Base-by-base conservation (phyloP, 2,888 invertebrate species). In the Dynastes grantii region DNA sequence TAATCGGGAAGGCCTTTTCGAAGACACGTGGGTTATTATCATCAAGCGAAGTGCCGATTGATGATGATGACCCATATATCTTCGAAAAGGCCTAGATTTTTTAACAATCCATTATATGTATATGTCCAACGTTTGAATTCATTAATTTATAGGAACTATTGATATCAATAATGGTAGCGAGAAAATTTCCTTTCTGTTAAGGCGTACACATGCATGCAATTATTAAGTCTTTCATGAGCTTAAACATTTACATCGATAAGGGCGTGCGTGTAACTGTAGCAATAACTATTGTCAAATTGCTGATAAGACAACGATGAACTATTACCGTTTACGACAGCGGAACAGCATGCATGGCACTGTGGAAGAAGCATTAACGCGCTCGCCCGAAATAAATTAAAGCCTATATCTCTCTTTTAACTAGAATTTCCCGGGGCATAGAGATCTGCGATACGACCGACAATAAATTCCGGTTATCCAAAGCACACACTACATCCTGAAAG, bases 401-500 rank as follows among this genome's bases (percentile, higher is more conserved):
- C 58, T 73, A 73, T 73, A 73, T 73, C 73, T 73, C 73, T 73
- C 73, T 73, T 73, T 73, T 73, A 73, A 73, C 73, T 73, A 73
- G 73, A 73, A 73, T 73, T 73, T 73, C 73, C 73, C 73, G 73
- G 73, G 73, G 73, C 73, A 61, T 58, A 73, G 58, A 73, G 73
- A 73, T 73, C 61, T 29, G 73, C 77, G 77, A 70, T 68, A 68
- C 77, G 63, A 55, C 53, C 70, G 61, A 68, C 55, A 67, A 78
- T 78, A 78, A 76, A 78, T 73, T 67, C 64, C 55, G 73, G 76
- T 78, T 78, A 67, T 67, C 67, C 73, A 64, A 61, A 68, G 58
- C 65, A 76, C 65, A 76, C 73, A 73, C 78, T 78, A 78, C 78
- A 78, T 76, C 67, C 73, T 73, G 71, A 78, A 78, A 78, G 75